phyloP scores from a whole-genome alignment of 2,888 invertebrate genomes.

The Nomada goodeniana region DNA sequence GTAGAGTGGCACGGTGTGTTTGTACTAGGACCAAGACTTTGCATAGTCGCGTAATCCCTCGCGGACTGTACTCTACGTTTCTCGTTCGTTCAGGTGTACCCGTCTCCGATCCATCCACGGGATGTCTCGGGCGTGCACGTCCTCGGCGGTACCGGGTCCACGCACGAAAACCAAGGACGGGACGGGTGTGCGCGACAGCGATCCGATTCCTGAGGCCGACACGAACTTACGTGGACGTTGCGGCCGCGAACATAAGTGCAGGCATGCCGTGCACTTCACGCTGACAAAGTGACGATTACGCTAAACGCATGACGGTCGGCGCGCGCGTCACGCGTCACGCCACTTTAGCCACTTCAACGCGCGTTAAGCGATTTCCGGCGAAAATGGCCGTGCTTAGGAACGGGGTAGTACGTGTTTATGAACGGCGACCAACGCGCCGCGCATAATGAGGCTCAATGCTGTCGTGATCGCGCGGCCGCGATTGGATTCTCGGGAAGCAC shows the following conservation, averaged over 20 bases:
- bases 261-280: conserved; percentile 77
- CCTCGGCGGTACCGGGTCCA: not conserved
- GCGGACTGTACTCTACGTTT: too few species aligned
- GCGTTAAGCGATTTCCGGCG: conserved; percentile 83
- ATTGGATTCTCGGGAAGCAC: conserved; percentile 56
- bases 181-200: not conserved
- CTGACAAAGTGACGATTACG: conserved; percentile 82
- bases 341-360: conserved; percentile 83
- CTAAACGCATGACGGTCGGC: conserved; percentile 80
- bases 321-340: conserved; percentile 83
- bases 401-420: conserved; percentile 66
- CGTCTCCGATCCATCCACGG: not conserved
- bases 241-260: conserved; percentile 69
- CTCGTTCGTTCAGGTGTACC: not conserved
- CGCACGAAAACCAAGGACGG: not conserved
- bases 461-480: conserved; percentile 43
- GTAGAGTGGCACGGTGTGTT: too few species aligned
- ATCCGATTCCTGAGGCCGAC: conserved; percentile 64
- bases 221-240: conserved; percentile 60
- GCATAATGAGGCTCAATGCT: conserved; percentile 57
- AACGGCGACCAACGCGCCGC: conserved; percentile 46
- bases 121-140: not conserved
- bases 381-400: conserved; percentile 76
- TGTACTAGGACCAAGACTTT: too few species aligned
- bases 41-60: too few species aligned